Evolutionary conservation across 2,888 invertebrate species (phyloP).

Genomic region (Panopea generosa): DNA sequence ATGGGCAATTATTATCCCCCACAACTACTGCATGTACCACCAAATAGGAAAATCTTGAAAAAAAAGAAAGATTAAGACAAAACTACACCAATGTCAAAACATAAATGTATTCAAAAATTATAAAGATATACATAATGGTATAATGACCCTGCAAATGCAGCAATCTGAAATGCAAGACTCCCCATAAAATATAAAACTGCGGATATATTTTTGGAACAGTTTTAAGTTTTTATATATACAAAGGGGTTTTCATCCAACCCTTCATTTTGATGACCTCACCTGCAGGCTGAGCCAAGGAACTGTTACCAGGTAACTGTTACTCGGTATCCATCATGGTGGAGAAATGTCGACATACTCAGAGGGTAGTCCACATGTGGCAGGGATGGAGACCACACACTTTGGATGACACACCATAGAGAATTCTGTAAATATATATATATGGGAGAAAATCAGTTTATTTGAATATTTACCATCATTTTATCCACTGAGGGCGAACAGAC

Average conservation of each 20-base stretch:
- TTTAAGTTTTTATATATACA: constrained; percentile 1
- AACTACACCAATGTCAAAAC: no score
- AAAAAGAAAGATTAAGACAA: no score
- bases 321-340: constrained; percentile 79
- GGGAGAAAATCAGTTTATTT: no score
- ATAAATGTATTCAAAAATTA: no score
- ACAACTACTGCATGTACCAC: no score
- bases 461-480: no score
- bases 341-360: constrained; percentile 87
- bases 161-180: not conserved
- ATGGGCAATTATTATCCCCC: no score
- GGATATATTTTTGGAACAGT: no score
- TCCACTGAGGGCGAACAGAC: no score
- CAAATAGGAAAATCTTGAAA: no score
- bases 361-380: constrained; percentile 88
- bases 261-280: constrained; percentile 74
- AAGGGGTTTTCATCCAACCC: constrained; percentile 85
- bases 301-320: constrained; percentile 45
- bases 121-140: no score
- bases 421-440: constrained; percentile 86
- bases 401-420: constrained; percentile 88
- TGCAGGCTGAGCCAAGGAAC: constrained; percentile 64
- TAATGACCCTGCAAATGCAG: constrained; percentile 13
- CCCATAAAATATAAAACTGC: not conserved
- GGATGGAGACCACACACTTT: constrained; percentile 87